Percentiles rank a stretch among this genome's conserved stretches.
These are phyloP conservation scores for Nycticorax nycticorax DNA, from an alignment of 2,113 vertebrate species.

Conservation along the genomic window DNA sequence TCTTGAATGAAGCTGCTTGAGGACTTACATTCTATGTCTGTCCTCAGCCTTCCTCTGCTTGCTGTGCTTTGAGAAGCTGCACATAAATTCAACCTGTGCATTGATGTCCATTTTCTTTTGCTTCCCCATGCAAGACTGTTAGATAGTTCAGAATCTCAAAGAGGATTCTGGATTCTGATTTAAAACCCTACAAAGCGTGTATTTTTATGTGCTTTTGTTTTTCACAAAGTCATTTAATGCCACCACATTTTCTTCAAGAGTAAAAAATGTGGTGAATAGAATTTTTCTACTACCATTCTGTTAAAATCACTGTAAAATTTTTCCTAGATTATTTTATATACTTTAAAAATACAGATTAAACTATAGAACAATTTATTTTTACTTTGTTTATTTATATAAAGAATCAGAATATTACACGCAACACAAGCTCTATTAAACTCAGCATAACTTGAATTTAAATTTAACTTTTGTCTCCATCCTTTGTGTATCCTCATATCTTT, in stretches of 20 bases:
- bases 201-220: background rate
- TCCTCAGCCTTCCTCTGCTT: background rate
- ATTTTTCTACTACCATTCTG: background rate
- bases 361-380: background rate
- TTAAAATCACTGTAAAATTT: background rate
- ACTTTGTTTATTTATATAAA: background rate
- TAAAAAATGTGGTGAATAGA: background rate
- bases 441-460: background rate
- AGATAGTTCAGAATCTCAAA: background rate
- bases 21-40: background rate
- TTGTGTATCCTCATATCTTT: rapidly evolving
- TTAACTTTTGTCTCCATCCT: background rate
- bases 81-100: background rate
- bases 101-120: background rate
- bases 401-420: background rate
- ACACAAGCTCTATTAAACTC: background rate
- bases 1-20: background rate
- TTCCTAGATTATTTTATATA: background rate
- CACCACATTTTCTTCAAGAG: background rate
- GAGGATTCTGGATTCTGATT: background rate
- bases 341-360: background rate
- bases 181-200: background rate
- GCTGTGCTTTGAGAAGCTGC: background rate
- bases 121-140: background rate
- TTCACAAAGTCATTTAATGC: background rate